A percentile compares a stretch with the other conserved stretches of the same genome.
These are phyloP conservation scores for Homalodisca vitripennis DNA, from an alignment of 1,140 invertebrate species.

Conservation along the genomic window DNA sequence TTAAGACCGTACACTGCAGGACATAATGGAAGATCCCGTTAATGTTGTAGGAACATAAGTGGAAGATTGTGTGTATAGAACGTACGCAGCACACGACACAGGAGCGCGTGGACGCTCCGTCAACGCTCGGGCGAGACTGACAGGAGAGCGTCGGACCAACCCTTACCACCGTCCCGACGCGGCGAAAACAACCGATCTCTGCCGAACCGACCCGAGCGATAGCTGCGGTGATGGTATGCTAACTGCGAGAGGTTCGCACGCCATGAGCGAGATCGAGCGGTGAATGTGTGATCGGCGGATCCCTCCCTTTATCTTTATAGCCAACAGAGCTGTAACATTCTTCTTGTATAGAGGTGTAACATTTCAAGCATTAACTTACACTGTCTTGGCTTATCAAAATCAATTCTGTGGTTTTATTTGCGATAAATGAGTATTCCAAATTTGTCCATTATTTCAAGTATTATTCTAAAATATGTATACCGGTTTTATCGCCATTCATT, in stretches of 20 bases:
- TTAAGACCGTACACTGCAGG: background rate
- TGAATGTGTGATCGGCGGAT: background rate
- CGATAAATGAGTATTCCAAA: too few species aligned
- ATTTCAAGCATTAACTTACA: too few species aligned
- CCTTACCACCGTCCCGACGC: background rate
- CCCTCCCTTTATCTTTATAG: background rate
- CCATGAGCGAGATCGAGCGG: constrained; percentile 5
- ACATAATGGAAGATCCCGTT: background rate
- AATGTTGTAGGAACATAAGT: background rate
- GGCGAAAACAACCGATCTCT: background rate
- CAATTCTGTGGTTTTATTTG: too few species aligned
- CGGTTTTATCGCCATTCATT: too few species aligned
- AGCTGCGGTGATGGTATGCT: constrained; percentile 11
- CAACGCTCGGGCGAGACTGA: background rate
- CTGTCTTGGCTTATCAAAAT: too few species aligned
- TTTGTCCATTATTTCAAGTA: too few species aligned
- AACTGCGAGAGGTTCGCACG: constrained; percentile 6
- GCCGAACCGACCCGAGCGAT: background rate
- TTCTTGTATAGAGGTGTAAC: too few species aligned
- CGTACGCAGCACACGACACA: background rate
- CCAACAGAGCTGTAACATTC: background rate
- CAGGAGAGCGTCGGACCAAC: background rate
- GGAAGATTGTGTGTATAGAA: background rate
- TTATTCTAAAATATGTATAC: too few species aligned
- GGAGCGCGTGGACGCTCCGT: background rate